Evolutionary conservation across 2,797 vertebrate species (phyloP).

Genomic region (Sciurus vulgaris): DNA sequence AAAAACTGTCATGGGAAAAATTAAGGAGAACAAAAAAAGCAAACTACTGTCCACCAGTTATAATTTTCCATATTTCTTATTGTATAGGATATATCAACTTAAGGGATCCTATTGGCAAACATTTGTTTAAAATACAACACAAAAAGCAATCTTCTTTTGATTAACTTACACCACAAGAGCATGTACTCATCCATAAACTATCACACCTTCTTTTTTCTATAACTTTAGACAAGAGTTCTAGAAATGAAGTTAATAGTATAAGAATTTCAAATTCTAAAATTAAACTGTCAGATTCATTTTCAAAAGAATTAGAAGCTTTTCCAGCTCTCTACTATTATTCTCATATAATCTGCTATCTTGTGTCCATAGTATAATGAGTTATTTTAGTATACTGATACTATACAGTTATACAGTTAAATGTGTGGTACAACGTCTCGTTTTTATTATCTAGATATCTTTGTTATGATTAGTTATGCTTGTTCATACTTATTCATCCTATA

Average conservation of each 20-base stretch:
- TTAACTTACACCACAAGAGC: not conserved
- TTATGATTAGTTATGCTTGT: not conserved
- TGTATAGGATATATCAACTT: not conserved
- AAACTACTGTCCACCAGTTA: not conserved
- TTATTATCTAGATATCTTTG: not conserved
- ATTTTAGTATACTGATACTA: not conserved
- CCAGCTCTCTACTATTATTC: not conserved
- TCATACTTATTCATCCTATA: not conserved
- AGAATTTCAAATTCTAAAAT: not conserved
- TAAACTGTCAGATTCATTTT: not conserved
- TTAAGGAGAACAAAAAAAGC: not conserved
- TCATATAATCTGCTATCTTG: not conserved
- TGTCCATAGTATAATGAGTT: rapidly evolving
- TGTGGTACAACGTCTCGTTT: not conserved
- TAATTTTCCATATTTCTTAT: not conserved
- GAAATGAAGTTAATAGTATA: not conserved
- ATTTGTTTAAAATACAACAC: not conserved
- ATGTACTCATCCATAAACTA: not conserved
- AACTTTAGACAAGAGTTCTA: no score
- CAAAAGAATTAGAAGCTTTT: not conserved
- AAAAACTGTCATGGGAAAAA: not conserved
- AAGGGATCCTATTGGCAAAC: not conserved
- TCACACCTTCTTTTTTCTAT: not conserved
- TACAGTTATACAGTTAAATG: not conserved
- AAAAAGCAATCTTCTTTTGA: not conserved